Evolutionary conservation across 2,113 vertebrate genomes (phyloP).

Genomic region (Capreolus pygargus): DNA sequence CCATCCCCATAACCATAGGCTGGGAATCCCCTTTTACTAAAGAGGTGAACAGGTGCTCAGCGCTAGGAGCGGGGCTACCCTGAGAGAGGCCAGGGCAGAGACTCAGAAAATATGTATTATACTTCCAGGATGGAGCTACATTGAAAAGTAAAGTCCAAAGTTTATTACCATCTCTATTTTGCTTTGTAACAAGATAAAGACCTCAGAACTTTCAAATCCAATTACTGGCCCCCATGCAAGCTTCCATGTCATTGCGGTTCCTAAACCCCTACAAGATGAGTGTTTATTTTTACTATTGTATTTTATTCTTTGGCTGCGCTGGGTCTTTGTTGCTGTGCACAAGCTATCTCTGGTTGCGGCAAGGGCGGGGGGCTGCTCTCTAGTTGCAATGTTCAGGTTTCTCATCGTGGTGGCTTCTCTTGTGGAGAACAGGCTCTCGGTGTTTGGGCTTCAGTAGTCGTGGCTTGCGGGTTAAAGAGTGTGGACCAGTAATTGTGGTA

Average conservation of each 20-base stretch:
- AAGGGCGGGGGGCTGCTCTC: background rate
- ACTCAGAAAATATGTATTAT: background rate
- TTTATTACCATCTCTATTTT: background rate
- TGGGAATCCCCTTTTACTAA: background rate
- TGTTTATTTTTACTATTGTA: background rate
- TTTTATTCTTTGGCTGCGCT: background rate
- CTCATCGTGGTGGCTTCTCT: background rate
- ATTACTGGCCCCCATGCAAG: background rate
- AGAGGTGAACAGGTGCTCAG: background rate
- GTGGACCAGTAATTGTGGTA: background rate
- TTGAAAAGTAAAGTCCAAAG: background rate
- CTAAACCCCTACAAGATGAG: background rate
- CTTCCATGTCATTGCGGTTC: background rate
- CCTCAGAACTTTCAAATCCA: background rate
- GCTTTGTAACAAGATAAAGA: background rate
- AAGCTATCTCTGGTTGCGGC: background rate
- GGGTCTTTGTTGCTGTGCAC: background rate
- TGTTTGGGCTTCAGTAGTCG: background rate
- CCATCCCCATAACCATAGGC: background rate
- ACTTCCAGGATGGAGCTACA: background rate
- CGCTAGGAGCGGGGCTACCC: background rate
- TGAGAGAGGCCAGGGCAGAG: background rate
- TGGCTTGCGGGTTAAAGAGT: background rate
- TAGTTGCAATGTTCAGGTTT: background rate
- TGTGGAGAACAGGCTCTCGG: background rate